These are phyloP conservation scores for Gracilinanus agilis DNA, from an alignment of 2,113 vertebrate species.

Conservation along the genomic window DNA sequence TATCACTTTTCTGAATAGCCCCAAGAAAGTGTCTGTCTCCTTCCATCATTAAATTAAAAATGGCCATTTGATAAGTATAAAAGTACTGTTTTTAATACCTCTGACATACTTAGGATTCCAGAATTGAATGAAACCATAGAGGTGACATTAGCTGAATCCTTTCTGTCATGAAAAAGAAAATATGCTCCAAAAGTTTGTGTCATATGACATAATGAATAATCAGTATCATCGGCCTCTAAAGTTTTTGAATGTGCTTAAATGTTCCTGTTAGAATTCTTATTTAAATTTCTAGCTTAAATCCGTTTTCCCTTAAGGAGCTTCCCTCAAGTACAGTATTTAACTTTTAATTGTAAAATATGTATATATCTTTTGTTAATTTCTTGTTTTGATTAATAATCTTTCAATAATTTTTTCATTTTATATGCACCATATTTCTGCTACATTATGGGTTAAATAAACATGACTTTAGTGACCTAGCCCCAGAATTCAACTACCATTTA, in stretches of 20 bases:
- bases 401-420: background rate
- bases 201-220: background rate
- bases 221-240: background rate
- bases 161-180: too few relatives aligned
- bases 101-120: too few relatives aligned
- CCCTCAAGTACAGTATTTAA: background rate
- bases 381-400: background rate
- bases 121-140: too few relatives aligned
- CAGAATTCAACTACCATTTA: conserved; percentile 3
- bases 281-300: conserved; percentile 13
- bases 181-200: too few relatives aligned
- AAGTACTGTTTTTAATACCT: too few relatives aligned
- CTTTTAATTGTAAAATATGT: too few relatives aligned
- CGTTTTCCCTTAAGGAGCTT: background rate
- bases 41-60: too few relatives aligned
- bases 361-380: background rate
- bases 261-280: conserved; percentile 12
- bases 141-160: too few relatives aligned
- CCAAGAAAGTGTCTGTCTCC: too few relatives aligned
- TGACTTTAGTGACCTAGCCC: background rate
- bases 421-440: background rate
- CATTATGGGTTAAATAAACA: conserved; percentile 39
- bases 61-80: too few relatives aligned
- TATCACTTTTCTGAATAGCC: too few relatives aligned
- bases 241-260: background rate